phyloP scores from a whole-genome alignment of 2,797 vertebrate species.

The Acanthiza pusilla region DNA sequence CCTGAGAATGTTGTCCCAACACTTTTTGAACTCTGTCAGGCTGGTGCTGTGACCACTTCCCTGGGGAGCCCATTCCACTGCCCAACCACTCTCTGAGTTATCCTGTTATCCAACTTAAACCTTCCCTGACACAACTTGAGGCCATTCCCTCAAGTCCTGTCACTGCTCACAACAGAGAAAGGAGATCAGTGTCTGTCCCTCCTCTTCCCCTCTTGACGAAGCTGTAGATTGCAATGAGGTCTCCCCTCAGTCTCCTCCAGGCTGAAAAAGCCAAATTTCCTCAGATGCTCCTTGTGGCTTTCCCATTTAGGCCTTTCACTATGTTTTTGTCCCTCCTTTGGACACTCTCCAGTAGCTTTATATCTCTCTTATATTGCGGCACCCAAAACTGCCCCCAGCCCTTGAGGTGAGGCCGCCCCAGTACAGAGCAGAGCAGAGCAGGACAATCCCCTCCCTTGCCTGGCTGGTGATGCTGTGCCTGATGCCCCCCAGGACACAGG shows the following conservation, averaged over 20 bases:
- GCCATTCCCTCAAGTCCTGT: background rate
- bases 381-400: background rate
- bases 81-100: too few relatives aligned
- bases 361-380: fast-evolving
- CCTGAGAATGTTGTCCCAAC: background rate
- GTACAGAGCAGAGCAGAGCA: fast-evolving
- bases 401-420: fast-evolving
- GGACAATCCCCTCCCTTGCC: background rate
- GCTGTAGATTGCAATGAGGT: background rate
- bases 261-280: too few relatives aligned
- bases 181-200: background rate
- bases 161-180: background rate
- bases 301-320: background rate
- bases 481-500: background rate
- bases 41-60: background rate
- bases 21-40: background rate
- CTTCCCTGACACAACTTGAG: background rate
- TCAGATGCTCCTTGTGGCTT: background rate
- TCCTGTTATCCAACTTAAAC: background rate
- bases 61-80: background rate
- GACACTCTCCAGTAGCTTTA: background rate
- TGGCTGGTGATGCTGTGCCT: fast-evolving
- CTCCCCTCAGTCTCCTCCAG: background rate
- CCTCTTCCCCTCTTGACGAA: background rate
- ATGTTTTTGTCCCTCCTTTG: background rate